Base-by-base conservation (phyloP, 1,140 invertebrate species). In the Diachasmimorpha longicaudata region DNA sequence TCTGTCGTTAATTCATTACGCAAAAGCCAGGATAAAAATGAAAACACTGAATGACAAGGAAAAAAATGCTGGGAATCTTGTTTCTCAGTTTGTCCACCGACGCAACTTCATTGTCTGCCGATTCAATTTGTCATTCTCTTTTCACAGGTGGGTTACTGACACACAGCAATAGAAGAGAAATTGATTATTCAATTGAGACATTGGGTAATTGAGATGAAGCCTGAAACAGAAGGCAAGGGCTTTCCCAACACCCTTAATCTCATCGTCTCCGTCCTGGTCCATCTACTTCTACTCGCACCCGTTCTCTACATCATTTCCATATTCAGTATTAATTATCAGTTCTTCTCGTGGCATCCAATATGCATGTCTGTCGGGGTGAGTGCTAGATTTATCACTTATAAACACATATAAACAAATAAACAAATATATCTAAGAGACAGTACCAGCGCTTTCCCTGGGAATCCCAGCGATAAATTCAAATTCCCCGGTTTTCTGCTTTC, bases 341-440 rank as follows among this genome's bases (percentile, higher is more conserved):
- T 87, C 36, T 88, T 89, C 69, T 80, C 85, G 0, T 89, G 88
- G 88, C 88, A 89, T 82, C 86, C 86, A 4, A 88, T 88, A 75
- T 87, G 85, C 55, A 85, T 85, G 84, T 69, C 80, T 21, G 16
- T 88, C 44, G 87, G 86, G 23, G 88, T 89, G 82, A 87, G 87
- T 86, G 69, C 16, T 72, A 16, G 13, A 4, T 39, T 16, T 11
- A 14, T 69, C 0, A n/a, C 2, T 36, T 31, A 9, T 67, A 67
- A 21, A 44, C 14, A 21, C 67, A 42, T 16, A 6, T 31, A 6
- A 31, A n/a, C n/a, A n/a, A n/a, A n/a, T n/a, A n/a, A n/a, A n/a
- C n/a, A n/a, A 31, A 31, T 31, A 6, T 31, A 31, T 31, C 31
- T 31, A 6, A 31, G 31, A 31, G 31, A 31, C 2, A 31, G 6